phyloP scores from a whole-genome alignment of 2,797 vertebrate genomes.

The Onychomys leucogaster region DNA sequence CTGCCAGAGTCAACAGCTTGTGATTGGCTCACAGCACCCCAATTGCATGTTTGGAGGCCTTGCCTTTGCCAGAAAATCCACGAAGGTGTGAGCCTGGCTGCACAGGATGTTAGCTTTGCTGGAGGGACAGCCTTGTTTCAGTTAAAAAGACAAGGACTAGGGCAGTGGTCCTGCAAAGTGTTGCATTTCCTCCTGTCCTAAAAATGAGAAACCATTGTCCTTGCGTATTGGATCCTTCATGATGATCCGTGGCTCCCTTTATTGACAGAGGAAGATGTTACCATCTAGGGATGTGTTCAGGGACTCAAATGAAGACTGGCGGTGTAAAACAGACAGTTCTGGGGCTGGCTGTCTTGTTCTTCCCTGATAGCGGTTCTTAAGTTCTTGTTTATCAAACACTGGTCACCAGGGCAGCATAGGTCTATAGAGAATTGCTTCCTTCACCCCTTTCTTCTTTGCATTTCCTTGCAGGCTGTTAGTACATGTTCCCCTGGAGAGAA shows the following conservation, averaged over 20 bases:
- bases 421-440: background rate
- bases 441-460: background rate
- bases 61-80: slow-evolving; percentile 72
- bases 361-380: background rate
- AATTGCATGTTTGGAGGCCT: slow-evolving; percentile 59
- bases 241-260: background rate
- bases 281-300: background rate
- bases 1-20: slow-evolving; percentile 63
- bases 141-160: slow-evolving; percentile 4
- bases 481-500: background rate
- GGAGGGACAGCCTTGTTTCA: slow-evolving; percentile 69
- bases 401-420: background rate
- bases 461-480: background rate
- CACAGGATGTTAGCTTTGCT: slow-evolving; percentile 11
- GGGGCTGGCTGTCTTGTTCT: background rate
- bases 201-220: slow-evolving; percentile 13
- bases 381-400: background rate
- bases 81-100: slow-evolving; percentile 48
- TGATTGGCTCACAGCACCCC: slow-evolving; percentile 63
- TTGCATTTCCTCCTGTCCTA: background rate
- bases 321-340: background rate
- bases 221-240: background rate
- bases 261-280: background rate
- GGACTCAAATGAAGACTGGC: background rate
- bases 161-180: slow-evolving; percentile 58